Evolutionary conservation across 2,888 invertebrate species (phyloP), one percentile per base, ranked within the genome.

Genomic region (Trichopria drosophilae): DNA sequence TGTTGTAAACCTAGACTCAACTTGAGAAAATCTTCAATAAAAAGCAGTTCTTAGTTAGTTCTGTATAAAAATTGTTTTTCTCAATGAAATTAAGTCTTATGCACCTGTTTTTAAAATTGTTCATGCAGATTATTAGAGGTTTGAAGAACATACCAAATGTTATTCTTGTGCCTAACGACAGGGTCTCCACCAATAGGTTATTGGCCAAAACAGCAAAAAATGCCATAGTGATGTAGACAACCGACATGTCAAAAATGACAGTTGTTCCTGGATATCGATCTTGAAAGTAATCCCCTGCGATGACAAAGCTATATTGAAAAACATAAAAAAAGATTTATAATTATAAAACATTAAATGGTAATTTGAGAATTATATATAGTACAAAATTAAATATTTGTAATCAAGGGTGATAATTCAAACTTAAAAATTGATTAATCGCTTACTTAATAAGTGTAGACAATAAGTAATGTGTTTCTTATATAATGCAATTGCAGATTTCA

Each of bases 261-360:
- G 90, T 88, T 0, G 89, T 84, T 46, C 85, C 85, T 0, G 91
- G 92, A 73, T 90, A 93, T 61, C 88, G 83, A 15, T 82, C 80
- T 77, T 92, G 90, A 79, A 92, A 94, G 77, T 91, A 94, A 77
- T 94, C 94, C 63, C 92, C 91, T 6, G 94, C 93, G 77, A 93
- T 92, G 70, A 94, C 91, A 75, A 94, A 94, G 72, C 93, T 92
- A 79, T 39, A 79, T 9, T 39, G 5, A n/a, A 43, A 35, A 12
- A 13, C 23, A 3, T 34, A n/a, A 5, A 15, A 15, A 31, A 6
- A 42, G 18, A 18, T 42, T 29, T 44, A 4, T 19, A 3, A n/a
- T 29, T 29, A 36, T 24, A 23, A 41, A 3, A 15, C 1, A 22
- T 31, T 34, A 3, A 13, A 10, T 13, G 31, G n/a, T 13, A 31